Conservation (phyloP, 2,888 invertebrate species). For the Drosophila phalerata region DNA sequence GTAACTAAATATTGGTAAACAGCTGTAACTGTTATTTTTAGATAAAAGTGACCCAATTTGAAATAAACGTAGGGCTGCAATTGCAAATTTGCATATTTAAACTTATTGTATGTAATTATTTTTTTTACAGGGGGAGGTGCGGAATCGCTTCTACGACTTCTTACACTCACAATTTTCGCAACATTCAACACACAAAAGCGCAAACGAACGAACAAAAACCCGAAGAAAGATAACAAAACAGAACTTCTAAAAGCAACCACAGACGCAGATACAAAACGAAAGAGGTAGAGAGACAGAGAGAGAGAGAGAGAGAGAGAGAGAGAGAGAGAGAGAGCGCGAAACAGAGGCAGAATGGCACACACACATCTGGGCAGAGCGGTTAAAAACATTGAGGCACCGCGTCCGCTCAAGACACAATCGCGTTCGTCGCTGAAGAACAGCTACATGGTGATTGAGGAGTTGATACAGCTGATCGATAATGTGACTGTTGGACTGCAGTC, state of each 20-base stretch:
- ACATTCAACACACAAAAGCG: conserved; percentile 50
- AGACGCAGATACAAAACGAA: conserved; percentile 44
- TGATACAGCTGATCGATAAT: conserved; percentile 93
- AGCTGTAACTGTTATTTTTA: conserved; percentile 6
- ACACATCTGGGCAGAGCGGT: conserved; percentile 89
- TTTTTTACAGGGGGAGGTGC: conserved; percentile 85
- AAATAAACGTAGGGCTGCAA: conserved; percentile 16
- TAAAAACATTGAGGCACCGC: conserved; percentile 91
- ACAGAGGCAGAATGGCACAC: conserved; percentile 85
- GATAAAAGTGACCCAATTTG: conserved; percentile 5
- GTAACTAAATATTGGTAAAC: not conserved
- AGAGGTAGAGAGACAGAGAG: conserved; percentile 7
- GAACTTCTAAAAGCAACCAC: conserved; percentile 43
- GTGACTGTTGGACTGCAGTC: conserved; percentile 92
- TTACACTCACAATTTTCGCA: conserved; percentile 65
- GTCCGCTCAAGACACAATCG: conserved; percentile 89
- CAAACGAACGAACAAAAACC: conserved; percentile 49
- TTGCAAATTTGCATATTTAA: conserved; percentile 1
- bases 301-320: not conserved
- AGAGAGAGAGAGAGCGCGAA: not conserved
- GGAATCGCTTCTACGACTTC: conserved; percentile 82
- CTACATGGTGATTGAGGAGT: conserved; percentile 90
- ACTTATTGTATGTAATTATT: conserved; percentile 27
- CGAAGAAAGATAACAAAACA: conserved; percentile 50
- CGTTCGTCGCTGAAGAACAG: conserved; percentile 85